These are phyloP conservation scores for Plagodis pulveraria DNA, from an alignment of 2,888 invertebrate genomes.

Conservation along the genomic window DNA sequence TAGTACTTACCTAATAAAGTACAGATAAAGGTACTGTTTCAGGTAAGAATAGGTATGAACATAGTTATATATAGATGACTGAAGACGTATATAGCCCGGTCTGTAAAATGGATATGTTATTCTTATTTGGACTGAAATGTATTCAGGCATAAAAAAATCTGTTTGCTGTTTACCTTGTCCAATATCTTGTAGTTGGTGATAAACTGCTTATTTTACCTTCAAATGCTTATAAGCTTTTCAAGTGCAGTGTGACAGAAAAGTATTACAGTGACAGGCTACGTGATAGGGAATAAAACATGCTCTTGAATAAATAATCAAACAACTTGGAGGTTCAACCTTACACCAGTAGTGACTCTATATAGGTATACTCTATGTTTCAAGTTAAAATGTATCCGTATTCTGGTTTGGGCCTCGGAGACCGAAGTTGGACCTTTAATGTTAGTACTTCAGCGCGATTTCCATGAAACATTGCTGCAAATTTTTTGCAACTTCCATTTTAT, in stretches of 20 bases:
- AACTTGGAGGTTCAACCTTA: slow-evolving; percentile 41
- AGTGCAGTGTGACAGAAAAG: slow-evolving; percentile 34
- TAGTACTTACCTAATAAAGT: too few species aligned
- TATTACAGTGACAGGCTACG: slow-evolving; percentile 34
- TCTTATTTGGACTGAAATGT: too few species aligned
- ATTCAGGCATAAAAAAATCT: too few species aligned
- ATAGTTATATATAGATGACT: too few species aligned
- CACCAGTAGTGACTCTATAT: not conserved
- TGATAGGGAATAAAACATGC: slow-evolving; percentile 62
- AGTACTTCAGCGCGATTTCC: not conserved
- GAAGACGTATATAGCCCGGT: too few species aligned
- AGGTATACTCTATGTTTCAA: slow-evolving; percentile 15
- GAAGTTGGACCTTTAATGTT: slow-evolving; percentile 11
- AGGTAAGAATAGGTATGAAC: too few species aligned
- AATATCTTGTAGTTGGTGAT: too few species aligned
- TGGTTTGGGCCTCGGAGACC: slow-evolving; percentile 8
- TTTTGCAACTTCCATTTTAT: slow-evolving; percentile 9
- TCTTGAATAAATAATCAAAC: slow-evolving; percentile 60
- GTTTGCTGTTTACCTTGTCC: too few species aligned
- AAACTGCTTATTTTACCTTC: not conserved
- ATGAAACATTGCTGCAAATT: not conserved
- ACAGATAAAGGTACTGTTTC: too few species aligned
- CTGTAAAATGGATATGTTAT: too few species aligned
- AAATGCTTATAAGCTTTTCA: not conserved
- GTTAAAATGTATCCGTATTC: slow-evolving; percentile 10